phyloP scores from a whole-genome alignment of 2,113 vertebrate species.

The Apodemus sylvaticus region DNA sequence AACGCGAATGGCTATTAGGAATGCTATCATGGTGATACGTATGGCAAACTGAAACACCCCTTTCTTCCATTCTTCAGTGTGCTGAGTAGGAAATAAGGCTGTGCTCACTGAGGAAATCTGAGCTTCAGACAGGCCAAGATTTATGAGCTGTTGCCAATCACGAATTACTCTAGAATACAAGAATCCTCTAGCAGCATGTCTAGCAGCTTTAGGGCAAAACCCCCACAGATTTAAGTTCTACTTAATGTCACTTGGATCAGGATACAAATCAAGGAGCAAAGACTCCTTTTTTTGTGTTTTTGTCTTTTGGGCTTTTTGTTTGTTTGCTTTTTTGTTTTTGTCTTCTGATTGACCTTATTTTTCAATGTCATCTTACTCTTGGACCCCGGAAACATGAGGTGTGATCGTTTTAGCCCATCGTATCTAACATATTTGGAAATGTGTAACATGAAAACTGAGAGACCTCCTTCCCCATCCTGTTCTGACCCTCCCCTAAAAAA shows the following conservation, averaged over 20 bases:
- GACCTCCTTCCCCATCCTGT: accelerated
- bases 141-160: background rate
- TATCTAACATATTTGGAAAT: background rate
- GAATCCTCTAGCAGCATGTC: background rate
- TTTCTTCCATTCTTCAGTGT: background rate
- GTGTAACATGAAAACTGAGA: background rate
- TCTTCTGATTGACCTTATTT: background rate
- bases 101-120: background rate
- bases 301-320: background rate
- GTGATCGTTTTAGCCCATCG: background rate
- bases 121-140: background rate
- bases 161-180: background rate
- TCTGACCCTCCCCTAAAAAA: background rate
- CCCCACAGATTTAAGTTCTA: background rate
- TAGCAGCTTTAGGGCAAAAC: background rate
- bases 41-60: background rate
- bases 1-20: background rate
- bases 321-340: background rate
- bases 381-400: background rate
- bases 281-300: background rate
- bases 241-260: background rate
- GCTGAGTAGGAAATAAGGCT: background rate
- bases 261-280: background rate
- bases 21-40: no score
- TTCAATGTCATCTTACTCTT: background rate